These are phyloP conservation scores for Melanogrammus aeglefinus DNA, from an alignment of 2,797 vertebrate species.

Conservation along the genomic window DNA sequence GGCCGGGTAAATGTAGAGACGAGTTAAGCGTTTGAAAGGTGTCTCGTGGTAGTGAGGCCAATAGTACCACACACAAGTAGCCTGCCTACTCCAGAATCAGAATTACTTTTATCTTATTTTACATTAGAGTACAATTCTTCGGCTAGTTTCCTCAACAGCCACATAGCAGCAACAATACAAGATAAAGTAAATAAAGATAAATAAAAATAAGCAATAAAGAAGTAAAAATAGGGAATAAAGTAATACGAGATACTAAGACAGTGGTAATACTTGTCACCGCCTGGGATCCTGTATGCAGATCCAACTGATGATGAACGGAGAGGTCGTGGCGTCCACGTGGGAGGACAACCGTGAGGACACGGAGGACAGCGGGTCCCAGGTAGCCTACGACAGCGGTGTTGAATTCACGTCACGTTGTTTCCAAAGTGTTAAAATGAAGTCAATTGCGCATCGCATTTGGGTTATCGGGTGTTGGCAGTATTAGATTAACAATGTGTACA, in stretches of 20 bases:
- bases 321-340: slow-evolving; percentile 49
- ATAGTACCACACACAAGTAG: not conserved
- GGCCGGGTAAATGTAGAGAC: not conserved
- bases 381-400: not conserved
- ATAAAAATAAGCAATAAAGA: too few species aligned
- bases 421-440: not conserved
- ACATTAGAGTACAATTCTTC: too few species aligned
- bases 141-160: too few species aligned
- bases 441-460: not conserved
- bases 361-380: slow-evolving; percentile 70
- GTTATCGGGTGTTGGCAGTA: not conserved
- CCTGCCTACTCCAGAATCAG: not conserved
- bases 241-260: too few species aligned
- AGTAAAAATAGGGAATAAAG: too few species aligned
- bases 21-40: not conserved
- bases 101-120: too few species aligned
- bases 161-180: too few species aligned
- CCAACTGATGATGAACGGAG: slow-evolving; percentile 60
- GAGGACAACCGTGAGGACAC: slow-evolving; percentile 73
- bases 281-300: slow-evolving; percentile 33
- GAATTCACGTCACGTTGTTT: not conserved
- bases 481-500: not conserved
- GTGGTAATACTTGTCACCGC: too few species aligned
- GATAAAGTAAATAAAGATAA: too few species aligned
- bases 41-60: not conserved